Evolutionary conservation across 2,113 vertebrate genomes (phyloP), one percentile per base, ranked within the genome.

Genomic region (Salvelinus sp.): DNA sequence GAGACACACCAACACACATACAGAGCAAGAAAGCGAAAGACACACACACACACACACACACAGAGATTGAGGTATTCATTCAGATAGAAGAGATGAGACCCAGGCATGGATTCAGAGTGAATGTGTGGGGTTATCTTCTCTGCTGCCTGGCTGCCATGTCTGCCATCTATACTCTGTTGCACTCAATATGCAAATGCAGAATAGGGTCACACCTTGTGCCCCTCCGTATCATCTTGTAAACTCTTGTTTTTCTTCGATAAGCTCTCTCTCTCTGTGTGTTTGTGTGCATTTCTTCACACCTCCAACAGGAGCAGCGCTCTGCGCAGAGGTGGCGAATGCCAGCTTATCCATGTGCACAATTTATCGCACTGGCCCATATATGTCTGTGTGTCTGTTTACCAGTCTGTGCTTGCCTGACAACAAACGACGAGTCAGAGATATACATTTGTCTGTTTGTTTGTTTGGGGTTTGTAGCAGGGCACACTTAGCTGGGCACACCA

Each of bases 41-140:
- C 33, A 74, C 30, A 74, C 12, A 65, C 10, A 65, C 70, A n/a
- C 70, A 62, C 58, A 81, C 83, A 90, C 10, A 65, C 70, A 62
- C 30, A 79, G 82, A 90, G 91, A 90, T 91, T 91, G 90, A 88
- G 86, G 88, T 86, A 88, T 91, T 91, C 88, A 90, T 89, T 89
- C 89, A 82, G 88, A 79, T 81, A 84, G 86, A 88, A 83, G 86
- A 86, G 88, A 91, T 83, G 74, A 87, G 87, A 90, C 87, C 80
- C 83, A 58, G 80, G 90, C 86, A 89, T 89, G 86, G 80, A 89
- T 88, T 85, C 82, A 85, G 84, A 88, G 82, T 71, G 83, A 88
- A 88, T 90, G 88, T 91, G 88, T 81, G 87, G 85, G 91, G 90
- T 91, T 90, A 90, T 92, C 88, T 84, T 71, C 84, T 83, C 74